phyloP scores from a whole-genome alignment of 1,140 invertebrate genomes.

The Tetranychus urticae region DNA sequence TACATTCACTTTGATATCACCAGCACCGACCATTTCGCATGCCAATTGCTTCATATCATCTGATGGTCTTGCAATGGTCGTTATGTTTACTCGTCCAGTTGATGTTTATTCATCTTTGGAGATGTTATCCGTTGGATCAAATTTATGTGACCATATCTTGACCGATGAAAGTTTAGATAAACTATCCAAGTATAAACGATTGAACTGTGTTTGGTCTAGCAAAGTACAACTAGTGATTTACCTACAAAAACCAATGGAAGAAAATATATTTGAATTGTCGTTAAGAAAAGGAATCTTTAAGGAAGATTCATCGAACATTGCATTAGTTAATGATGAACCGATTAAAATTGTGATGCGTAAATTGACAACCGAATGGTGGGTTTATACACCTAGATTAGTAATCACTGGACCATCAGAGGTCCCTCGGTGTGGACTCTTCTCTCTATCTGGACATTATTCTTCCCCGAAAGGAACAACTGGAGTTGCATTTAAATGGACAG shows the following conservation, averaged over 20 bases:
- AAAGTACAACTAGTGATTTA: constrained; percentile 13
- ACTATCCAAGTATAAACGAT: constrained; percentile 5
- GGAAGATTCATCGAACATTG: constrained; percentile 10
- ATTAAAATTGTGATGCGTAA: constrained; percentile 6
- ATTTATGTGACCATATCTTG: constrained; percentile 7
- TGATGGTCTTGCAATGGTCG: constrained; percentile 10
- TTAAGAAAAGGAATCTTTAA: constrained; percentile 8
- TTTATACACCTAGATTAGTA: constrained; percentile 7
- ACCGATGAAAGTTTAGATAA: constrained; percentile 8
- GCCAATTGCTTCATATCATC: constrained; percentile 8
- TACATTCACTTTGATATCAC: constrained; percentile 1
- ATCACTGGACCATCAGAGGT: constrained; percentile 8
- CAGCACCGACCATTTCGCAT: constrained; percentile 1
- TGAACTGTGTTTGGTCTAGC: constrained; percentile 12
- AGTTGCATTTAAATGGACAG: constrained; percentile 5
- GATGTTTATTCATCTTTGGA: constrained; percentile 5
- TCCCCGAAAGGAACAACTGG: constrained; percentile 11
- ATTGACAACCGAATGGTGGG: constrained; percentile 9
- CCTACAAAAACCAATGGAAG: constrained; percentile 10
- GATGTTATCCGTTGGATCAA: not conserved
- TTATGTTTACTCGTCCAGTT: constrained; percentile 13
- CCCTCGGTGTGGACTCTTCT: constrained; percentile 12
- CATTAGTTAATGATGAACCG: constrained; percentile 8
- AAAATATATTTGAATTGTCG: constrained; percentile 8
- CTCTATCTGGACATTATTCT: constrained; percentile 12